phyloP scores from a whole-genome alignment of 1,140 invertebrate genomes.

The Hormaphis cornu region DNA sequence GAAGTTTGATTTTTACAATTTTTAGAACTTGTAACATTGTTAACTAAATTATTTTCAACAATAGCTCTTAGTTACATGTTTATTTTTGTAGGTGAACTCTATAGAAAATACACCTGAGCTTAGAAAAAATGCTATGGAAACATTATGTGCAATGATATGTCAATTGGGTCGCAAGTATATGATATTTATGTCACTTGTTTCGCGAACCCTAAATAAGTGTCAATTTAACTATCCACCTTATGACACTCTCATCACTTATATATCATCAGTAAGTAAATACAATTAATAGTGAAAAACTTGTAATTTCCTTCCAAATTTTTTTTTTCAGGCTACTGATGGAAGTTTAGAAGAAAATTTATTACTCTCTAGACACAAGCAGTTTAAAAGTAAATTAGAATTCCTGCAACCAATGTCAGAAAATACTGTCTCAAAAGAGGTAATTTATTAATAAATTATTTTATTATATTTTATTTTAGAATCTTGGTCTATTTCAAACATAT shows the following conservation, averaged over 20 bases:
- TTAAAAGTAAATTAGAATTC: constrained; percentile 53
- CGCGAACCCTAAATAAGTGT: constrained; percentile 72
- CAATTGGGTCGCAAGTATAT: constrained; percentile 84
- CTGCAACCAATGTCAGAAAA: no score
- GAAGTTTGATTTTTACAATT: no score
- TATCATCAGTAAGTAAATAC: constrained; percentile 48
- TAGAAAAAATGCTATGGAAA: constrained; percentile 76
- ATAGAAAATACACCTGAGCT: constrained; percentile 74
- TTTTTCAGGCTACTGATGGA: constrained; percentile 5
- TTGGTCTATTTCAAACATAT: no score
- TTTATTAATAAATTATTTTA: no score
- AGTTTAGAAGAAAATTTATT: constrained; percentile 52
- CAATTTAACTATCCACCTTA: constrained; percentile 72
- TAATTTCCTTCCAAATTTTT: neutral
- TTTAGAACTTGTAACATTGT: no score
- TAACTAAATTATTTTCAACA: no score
- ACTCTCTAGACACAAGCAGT: constrained; percentile 47
- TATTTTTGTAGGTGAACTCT: constrained; percentile 51
- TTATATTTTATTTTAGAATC: no score
- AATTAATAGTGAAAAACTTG: neutral
- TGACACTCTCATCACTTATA: constrained; percentile 60
- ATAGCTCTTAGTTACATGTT: neutral
- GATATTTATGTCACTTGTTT: constrained; percentile 86
- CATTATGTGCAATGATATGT: constrained; percentile 73
- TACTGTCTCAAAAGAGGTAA: constrained; percentile 50